A percentile compares a stretch with the other conserved stretches of the same genome.
Conservation (phyloP, 2,797 vertebrate genomes). For the Alcedo quadribrachys region DNA sequence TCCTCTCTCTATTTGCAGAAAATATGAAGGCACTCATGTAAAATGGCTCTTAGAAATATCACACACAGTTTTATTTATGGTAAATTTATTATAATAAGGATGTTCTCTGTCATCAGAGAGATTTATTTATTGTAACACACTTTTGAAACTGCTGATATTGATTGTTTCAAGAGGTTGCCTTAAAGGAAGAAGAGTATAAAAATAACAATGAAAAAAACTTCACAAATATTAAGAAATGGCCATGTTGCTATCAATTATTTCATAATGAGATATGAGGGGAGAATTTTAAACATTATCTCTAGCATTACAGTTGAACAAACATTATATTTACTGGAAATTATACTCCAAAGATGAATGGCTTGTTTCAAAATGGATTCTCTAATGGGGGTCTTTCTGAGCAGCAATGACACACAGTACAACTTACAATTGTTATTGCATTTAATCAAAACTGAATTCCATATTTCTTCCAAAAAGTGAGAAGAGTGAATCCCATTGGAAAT, state of each 20-base stretch:
- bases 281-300: conserved; percentile 72
- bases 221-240: conserved; percentile 60
- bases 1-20: conserved; percentile 10
- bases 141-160: conserved; percentile 71
- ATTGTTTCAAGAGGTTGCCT: conserved; percentile 66
- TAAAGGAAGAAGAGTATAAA: conserved; percentile 43
- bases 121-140: conserved; percentile 74
- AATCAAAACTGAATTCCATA: conserved; percentile 55
- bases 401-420: conserved; percentile 56
- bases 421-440: conserved; percentile 65
- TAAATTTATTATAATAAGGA: conserved; percentile 77
- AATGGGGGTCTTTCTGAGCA: conserved; percentile 60
- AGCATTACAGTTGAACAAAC: conserved; percentile 68
- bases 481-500: conserved; percentile 52
- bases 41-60: conserved; percentile 66
- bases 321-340: conserved; percentile 75
- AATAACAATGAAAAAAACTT: background rate
- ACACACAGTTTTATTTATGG: conserved; percentile 67
- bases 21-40: conserved; percentile 57
- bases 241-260: conserved; percentile 72
- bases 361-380: conserved; percentile 63
- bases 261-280: conserved; percentile 68
- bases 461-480: conserved; percentile 50
- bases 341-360: conserved; percentile 59
- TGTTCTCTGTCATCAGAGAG: conserved; percentile 74